A percentile compares a stretch with the other conserved stretches of the same genome.
Conservation (phyloP, 2,888 invertebrate genomes). For the Protophormia terraenovae region DNA sequence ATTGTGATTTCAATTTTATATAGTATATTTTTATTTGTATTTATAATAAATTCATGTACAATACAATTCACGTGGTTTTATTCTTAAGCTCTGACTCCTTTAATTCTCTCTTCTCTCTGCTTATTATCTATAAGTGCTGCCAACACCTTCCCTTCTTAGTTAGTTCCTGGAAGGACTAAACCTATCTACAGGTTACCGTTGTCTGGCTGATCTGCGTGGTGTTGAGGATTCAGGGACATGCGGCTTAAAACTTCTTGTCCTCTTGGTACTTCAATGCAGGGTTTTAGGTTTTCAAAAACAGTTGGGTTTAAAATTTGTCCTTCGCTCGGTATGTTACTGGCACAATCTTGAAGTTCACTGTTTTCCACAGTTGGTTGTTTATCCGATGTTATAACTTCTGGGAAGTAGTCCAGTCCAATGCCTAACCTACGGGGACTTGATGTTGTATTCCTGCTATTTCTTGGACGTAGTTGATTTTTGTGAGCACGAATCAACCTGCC, state of each 20-base stretch:
- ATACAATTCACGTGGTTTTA: background rate
- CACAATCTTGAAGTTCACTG: background rate
- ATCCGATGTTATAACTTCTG: background rate
- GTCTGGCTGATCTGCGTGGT: slow-evolving; percentile 6
- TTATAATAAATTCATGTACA: background rate
- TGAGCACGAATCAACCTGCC: slow-evolving; percentile 53
- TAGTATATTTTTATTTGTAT: background rate
- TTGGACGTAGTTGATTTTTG: slow-evolving; percentile 52
- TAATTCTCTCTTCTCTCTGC: background rate
- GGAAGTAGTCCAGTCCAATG: background rate
- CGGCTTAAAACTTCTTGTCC: background rate
- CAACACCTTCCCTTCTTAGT: slow-evolving; percentile 31
- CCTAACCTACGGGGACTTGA: background rate
- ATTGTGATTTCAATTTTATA: too few species aligned
- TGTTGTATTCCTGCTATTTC: background rate
- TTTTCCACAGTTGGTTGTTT: background rate
- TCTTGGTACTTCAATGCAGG: background rate
- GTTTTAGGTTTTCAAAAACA: background rate
- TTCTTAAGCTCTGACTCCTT: background rate
- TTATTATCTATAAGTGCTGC: background rate
- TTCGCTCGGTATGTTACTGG: background rate
- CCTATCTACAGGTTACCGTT: slow-evolving; percentile 15
- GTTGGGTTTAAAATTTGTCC: background rate
- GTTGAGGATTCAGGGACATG: background rate
- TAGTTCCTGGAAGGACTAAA: slow-evolving; percentile 31